A percentile compares a stretch with the other conserved stretches of the same genome.
These are phyloP conservation scores for Puntigrus tetrazona DNA, from an alignment of 2,113 vertebrate genomes.

Conservation along the genomic window DNA sequence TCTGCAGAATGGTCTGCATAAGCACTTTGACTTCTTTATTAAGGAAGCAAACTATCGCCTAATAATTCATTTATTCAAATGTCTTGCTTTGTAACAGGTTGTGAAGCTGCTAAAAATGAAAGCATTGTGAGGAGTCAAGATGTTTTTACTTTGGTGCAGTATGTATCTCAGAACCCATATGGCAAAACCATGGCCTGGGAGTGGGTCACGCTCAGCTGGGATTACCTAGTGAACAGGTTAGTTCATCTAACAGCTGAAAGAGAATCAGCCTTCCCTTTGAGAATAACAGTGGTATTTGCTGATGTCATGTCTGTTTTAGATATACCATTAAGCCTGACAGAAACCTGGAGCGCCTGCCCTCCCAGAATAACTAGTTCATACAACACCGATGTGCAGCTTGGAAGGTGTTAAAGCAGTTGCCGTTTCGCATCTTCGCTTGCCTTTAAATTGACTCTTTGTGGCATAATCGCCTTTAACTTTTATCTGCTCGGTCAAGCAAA, in stretches of 20 bases:
- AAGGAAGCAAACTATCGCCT: not conserved
- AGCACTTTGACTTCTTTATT: not conserved
- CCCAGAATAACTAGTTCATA: constrained; percentile 80
- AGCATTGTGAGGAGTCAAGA: constrained; percentile 87
- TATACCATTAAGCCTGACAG: constrained; percentile 90
- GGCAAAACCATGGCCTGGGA: constrained; percentile 94
- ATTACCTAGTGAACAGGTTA: constrained; percentile 88
- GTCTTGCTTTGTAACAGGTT: constrained; percentile 73
- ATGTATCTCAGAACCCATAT: constrained; percentile 83
- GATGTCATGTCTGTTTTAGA: constrained; percentile 69
- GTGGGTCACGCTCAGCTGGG: constrained; percentile 94
- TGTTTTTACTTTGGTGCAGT: constrained; percentile 87
- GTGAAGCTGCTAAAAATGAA: constrained; percentile 77
- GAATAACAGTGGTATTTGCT: not conserved
- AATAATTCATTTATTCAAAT: not conserved
- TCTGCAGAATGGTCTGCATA: too few relatives aligned
- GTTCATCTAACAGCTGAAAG: constrained; percentile 6
- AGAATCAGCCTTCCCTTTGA: not conserved
- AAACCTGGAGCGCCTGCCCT: constrained; percentile 82
- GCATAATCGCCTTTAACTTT: not conserved
- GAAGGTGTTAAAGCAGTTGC: constrained; percentile 75
- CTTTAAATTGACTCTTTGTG: not conserved
- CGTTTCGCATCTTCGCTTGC: not conserved
- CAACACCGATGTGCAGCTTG: constrained; percentile 87
- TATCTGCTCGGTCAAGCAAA: too few relatives aligned